Conservation (phyloP, 1,140 invertebrate species). For the Ruditapes philippinarum region DNA sequence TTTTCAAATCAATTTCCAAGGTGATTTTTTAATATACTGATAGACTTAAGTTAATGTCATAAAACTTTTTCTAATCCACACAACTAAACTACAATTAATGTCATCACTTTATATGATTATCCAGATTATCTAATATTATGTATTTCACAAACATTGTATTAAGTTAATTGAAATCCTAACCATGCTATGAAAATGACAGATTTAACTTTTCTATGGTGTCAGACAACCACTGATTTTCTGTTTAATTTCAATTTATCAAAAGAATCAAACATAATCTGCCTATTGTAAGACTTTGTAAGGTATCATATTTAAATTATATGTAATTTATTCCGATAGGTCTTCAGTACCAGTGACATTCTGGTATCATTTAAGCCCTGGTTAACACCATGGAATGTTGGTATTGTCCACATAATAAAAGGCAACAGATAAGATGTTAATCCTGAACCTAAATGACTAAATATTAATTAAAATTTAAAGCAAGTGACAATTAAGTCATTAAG, state of each 20-base stretch:
- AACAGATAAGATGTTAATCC: conserved; percentile 1
- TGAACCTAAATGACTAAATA: not conserved
- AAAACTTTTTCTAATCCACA: too few species aligned
- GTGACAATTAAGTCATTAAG: too few species aligned
- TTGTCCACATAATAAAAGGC: not conserved
- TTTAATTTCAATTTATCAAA: conserved; percentile 31
- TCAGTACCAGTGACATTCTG: conserved; percentile 10
- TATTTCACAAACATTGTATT: not conserved
- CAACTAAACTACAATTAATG: too few species aligned
- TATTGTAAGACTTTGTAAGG: conserved; percentile 2
- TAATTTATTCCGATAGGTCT: conserved; percentile 25
- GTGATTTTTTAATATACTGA: too few species aligned
- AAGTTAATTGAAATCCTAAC: conserved; percentile 32
- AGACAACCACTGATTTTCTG: not conserved
- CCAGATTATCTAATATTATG: too few species aligned
- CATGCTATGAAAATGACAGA: not conserved
- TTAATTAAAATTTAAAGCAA: not conserved
- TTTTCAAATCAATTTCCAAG: too few species aligned
- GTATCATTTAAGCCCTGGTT: conserved; percentile 18
- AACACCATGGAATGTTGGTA: conserved; percentile 8
- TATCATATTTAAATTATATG: conserved; percentile 29
- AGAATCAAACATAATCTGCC: not conserved
- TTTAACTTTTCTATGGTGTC: not conserved
- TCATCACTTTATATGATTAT: too few species aligned
- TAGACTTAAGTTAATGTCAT: too few species aligned